These are phyloP conservation scores for Pelusios castaneus DNA, from an alignment of 2,113 vertebrate species.

Conservation along the genomic window DNA sequence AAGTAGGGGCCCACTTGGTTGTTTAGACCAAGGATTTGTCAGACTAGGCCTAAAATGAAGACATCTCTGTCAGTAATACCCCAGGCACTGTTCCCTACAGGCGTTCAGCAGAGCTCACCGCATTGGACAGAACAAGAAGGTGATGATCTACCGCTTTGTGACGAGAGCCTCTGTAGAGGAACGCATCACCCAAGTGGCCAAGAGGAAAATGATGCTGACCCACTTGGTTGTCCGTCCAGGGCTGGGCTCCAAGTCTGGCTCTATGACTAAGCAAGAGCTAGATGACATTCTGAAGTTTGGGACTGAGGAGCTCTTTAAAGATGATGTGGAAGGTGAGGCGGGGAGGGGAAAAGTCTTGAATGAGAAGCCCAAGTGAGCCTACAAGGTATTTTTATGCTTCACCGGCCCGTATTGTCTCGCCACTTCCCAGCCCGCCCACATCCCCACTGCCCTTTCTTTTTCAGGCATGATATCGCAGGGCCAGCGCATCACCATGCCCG, in stretches of 20 bases:
- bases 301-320: constrained; percentile 97
- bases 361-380: fast-evolving
- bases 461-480: constrained; percentile 80
- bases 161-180: constrained; percentile 96
- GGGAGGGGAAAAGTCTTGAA: fast-evolving
- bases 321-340: constrained; percentile 89
- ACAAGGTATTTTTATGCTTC: neutral
- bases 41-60: neutral
- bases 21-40: neutral
- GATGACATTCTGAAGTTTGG: constrained; percentile 98
- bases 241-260: constrained; percentile 96
- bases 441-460: neutral
- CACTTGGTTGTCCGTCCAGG: constrained; percentile 96
- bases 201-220: constrained; percentile 99
- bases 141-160: constrained; percentile 99
- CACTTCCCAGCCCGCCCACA: neutral
- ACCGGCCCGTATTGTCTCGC: neutral
- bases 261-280: constrained; percentile 98
- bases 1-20: neutral
- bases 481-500: constrained; percentile 62
- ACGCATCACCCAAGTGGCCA: constrained; percentile 98
- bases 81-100: constrained; percentile 62
- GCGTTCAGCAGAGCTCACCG: constrained; percentile 98
- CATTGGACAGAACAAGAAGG: constrained; percentile 97
- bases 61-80: neutral